Conservation (phyloP, 2,797 vertebrate genomes). For the Pogoniulus pusillus region DNA sequence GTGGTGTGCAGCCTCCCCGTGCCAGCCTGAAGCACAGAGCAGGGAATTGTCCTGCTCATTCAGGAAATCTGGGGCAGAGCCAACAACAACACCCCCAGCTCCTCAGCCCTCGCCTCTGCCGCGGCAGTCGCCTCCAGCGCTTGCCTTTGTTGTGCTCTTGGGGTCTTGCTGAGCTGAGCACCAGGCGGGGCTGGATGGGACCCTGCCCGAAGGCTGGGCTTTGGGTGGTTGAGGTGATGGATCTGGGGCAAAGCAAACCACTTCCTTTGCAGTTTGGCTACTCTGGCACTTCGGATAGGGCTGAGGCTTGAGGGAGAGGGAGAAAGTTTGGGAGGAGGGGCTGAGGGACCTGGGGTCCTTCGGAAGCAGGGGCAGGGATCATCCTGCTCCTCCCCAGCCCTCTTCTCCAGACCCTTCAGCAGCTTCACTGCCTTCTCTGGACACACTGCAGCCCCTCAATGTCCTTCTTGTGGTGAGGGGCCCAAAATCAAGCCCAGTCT, state of each 20-base stretch:
- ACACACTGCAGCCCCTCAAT: too few species aligned
- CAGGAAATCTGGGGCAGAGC: constrained; percentile 42
- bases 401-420: too few species aligned
- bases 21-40: constrained; percentile 51
- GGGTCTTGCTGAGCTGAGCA: background rate
- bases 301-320: background rate
- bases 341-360: too few species aligned
- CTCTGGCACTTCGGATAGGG: background rate
- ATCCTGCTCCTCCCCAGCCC: too few species aligned
- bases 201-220: background rate
- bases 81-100: constrained; percentile 51
- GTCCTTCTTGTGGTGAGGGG: too few species aligned
- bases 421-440: too few species aligned
- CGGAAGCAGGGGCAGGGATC: too few species aligned
- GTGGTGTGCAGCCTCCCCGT: constrained; percentile 1
- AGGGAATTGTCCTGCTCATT: constrained; percentile 18
- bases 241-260: background rate
- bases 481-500: too few species aligned
- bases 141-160: constrained; percentile 39
- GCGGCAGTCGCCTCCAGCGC: constrained; percentile 33
- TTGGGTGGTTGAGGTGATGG: background rate
- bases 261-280: background rate
- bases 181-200: background rate
- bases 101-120: constrained; percentile 20
- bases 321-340: background rate